Evolutionary conservation across 2,888 invertebrate species (phyloP), one percentile per base, ranked within the genome.

Genomic region (Margaritifera margaritifera): DNA sequence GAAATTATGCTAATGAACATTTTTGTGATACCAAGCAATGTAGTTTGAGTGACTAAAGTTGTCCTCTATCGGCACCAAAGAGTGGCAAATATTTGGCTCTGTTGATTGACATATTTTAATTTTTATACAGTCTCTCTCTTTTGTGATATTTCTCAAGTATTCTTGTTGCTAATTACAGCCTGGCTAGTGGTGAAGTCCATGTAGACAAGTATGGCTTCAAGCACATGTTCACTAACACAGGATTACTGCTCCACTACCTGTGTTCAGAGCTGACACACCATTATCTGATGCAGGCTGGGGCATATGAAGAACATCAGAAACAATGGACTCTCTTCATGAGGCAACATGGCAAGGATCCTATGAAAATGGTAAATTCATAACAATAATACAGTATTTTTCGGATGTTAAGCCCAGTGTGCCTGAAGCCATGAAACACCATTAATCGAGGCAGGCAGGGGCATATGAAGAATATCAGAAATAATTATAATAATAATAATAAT

Each of bases 171-270:
- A 64, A 25, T 80, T 79, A 59, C 80, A 89, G 90, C 69, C 74
- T 90, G 69, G 79, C 84, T 5, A 83, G 83, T 51, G 83, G 84
- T 6, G 87, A 87, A 64, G 85, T 85, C 18, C 91, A 92, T 81
- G 90, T 92, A n/a, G 92, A 92, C 79, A 84, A 84, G 6, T 90
- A 91, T 77, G 92, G 92, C 11, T 92, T 92, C 80, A 89, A 90
- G 57, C 91, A 91, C 74, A 84, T 81, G 54, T 90, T 90, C 78
- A 81, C 84, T 22, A 90, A 90, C 64, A 89, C 90, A 24, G 87
- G 89, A 4, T 83, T 91, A 55, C 86, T 91, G 31, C 82, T 92
- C 25, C 91, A 92, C 79, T 92, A 91, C 83, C 87, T 91, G 71
- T 91, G 91, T 77, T 89, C 90, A 42, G 91, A 91, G 75, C 86